Base-by-base conservation (phyloP, 2,797 vertebrate genomes). In the Hoplostethus atlanticus region DNA sequence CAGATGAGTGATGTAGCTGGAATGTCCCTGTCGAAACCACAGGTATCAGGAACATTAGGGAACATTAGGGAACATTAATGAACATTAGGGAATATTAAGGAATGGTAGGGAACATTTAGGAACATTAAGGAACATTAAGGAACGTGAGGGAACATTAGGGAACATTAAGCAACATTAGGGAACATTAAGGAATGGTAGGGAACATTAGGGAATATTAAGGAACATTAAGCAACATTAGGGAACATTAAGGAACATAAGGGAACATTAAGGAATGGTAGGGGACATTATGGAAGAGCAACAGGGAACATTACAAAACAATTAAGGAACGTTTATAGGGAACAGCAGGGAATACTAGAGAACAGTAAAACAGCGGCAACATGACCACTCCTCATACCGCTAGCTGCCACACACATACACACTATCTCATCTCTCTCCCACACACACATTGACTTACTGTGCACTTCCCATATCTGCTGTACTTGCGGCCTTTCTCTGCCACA, bases 1-100 rank as follows among this genome's bases (percentile, higher is more conserved):
- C 88, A 99, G 96, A 91, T 99, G 98, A 71, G 98, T 99, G 93
- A 99, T 99, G 91, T 99, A 99, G 94, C 98, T 99, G 94, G 98
- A 99, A 96, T 99, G 98, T 93, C 98, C 98, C 98, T 99, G 81
- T 81, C 76, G 64, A 84, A 81, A 50, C 74, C 76, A 47, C 52
- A 3, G 86, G 21, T 21, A 21, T 21, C 21, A 72, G 65, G 56
- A 61, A 2, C 9, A 54, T 4, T 38, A 31, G 50, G 30, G 13
- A 16, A n/a, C 3, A 56, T 30, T 28, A 71, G 34, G 62, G 61
- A 60, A 34, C 13, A 16, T 16, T 34, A 13, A 28, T 10, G 17
- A 13, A 46, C 25, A 34, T 28, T 55, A 1, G 9, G 9, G 42
- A 42, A 68, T 9, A 12, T 46, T 42, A 30, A 50, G 44, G 44